Evolutionary conservation across 2,888 invertebrate species (phyloP).

Genomic region (Crioceris asparagi): DNA sequence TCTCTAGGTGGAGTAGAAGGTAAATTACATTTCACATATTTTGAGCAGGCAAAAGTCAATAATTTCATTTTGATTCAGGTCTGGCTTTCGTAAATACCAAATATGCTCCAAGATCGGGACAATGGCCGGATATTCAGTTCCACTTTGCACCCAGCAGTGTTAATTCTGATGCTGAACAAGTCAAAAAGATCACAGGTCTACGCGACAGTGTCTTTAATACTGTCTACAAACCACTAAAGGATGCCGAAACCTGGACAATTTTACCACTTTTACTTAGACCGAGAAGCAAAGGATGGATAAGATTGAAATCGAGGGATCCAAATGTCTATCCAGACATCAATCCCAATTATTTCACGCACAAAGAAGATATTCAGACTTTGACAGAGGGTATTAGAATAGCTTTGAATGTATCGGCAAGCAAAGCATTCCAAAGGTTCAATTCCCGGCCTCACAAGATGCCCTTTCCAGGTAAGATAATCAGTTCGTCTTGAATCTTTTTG

Average conservation of each 20-base stretch:
- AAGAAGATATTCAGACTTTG: constrained; percentile 66
- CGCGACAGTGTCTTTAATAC: constrained; percentile 75
- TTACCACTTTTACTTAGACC: constrained; percentile 73
- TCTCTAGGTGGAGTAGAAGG: constrained; percentile 74
- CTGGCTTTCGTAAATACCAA: constrained; percentile 80
- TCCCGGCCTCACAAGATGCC: constrained; percentile 69
- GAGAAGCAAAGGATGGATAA: constrained; percentile 79
- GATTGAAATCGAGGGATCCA: constrained; percentile 70
- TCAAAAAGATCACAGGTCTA: constrained; percentile 59
- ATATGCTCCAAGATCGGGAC: constrained; percentile 64
- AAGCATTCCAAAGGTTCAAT: constrained; percentile 70
- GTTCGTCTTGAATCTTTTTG: background rate
- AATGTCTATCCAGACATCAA: constrained; percentile 74
- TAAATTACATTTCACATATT: constrained; percentile 1
- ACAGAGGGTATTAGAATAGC: constrained; percentile 80
- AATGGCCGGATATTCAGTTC: constrained; percentile 80
- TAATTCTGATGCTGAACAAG: constrained; percentile 74
- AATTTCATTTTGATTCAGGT: constrained; percentile 8
- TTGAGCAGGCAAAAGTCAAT: background rate
- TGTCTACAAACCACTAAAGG: constrained; percentile 69
- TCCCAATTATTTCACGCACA: constrained; percentile 85
- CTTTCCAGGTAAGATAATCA: constrained; percentile 47
- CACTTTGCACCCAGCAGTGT: constrained; percentile 79
- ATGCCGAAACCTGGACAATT: constrained; percentile 76
- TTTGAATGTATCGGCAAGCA: constrained; percentile 65